phyloP scores from a whole-genome alignment of 2,113 vertebrate species.

The Sylvilagus bachmani region DNA sequence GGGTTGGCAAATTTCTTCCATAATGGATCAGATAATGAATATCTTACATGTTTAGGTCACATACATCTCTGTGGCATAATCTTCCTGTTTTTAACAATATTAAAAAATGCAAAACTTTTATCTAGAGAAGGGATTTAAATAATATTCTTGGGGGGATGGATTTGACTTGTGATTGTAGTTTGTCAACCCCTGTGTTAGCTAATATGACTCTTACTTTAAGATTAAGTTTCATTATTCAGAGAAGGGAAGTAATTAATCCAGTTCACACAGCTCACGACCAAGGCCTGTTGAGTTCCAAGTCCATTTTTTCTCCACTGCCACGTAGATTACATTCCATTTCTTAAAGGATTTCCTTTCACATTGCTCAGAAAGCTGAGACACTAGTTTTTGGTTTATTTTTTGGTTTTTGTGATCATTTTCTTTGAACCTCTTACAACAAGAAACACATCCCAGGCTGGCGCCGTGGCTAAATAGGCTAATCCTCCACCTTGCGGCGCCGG shows the following conservation, averaged over 20 bases:
- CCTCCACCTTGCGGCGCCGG: too few species aligned
- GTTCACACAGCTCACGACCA: background rate
- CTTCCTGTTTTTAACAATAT: background rate
- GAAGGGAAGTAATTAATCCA: constrained; percentile 17
- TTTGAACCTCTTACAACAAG: background rate
- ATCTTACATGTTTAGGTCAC: background rate
- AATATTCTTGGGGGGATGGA: background rate
- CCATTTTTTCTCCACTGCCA: background rate
- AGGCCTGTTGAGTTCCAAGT: background rate
- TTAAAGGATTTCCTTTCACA: constrained; percentile 30
- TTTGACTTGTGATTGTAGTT: background rate
- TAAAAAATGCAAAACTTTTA: constrained; percentile 38
- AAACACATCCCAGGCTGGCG: background rate
- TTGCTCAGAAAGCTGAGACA: background rate
- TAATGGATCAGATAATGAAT: background rate
- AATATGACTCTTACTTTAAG: constrained; percentile 7
- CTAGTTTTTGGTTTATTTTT: background rate
- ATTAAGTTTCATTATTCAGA: background rate
- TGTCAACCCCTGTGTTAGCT: background rate
- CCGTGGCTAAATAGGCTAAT: too few species aligned
- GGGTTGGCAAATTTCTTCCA: background rate
- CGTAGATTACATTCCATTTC: background rate
- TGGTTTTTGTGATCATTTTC: background rate
- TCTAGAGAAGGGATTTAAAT: background rate
- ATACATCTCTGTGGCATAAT: background rate